These are phyloP conservation scores for Eptesicus fuscus DNA, from an alignment of 2,113 vertebrate species.

Conservation along the genomic window DNA sequence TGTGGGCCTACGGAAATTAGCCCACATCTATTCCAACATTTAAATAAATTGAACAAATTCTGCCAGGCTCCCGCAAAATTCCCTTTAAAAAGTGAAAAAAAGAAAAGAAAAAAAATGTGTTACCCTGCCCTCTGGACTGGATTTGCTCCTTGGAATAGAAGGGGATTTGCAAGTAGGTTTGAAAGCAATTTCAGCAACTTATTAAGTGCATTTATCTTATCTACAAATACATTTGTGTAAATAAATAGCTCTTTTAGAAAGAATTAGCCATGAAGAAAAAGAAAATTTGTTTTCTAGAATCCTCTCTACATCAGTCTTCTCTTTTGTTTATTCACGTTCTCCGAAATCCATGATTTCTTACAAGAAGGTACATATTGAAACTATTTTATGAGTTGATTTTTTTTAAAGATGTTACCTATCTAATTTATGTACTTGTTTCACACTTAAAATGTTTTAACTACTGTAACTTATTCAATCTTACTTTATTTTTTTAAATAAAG, in stretches of 20 bases:
- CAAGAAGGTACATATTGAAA: background rate
- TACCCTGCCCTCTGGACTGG: background rate
- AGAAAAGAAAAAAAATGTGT: background rate
- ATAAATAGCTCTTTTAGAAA: conserved; percentile 18
- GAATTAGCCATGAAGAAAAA: background rate
- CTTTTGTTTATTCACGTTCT: background rate
- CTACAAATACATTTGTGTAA: background rate
- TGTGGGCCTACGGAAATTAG: background rate
- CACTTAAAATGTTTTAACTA: conserved; percentile 6
- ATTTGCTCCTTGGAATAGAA: background rate
- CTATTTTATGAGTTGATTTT: conserved; percentile 45
- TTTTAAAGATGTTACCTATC: conserved; percentile 16
- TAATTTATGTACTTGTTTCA: conserved; percentile 4
- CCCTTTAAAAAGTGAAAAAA: background rate
- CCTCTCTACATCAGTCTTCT: background rate
- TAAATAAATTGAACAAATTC: background rate
- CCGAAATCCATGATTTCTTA: background rate
- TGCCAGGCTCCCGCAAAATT: background rate
- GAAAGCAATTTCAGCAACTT: conserved; percentile 12
- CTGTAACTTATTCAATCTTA: conserved; percentile 57
- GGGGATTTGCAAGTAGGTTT: background rate
- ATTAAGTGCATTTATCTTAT: background rate
- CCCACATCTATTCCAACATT: background rate
- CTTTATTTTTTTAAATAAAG: conserved; percentile 60
- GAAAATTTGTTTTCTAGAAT: background rate